Evolutionary conservation across 2,797 vertebrate genomes (phyloP).

Genomic region (Hapalemur alaotrensis): DNA sequence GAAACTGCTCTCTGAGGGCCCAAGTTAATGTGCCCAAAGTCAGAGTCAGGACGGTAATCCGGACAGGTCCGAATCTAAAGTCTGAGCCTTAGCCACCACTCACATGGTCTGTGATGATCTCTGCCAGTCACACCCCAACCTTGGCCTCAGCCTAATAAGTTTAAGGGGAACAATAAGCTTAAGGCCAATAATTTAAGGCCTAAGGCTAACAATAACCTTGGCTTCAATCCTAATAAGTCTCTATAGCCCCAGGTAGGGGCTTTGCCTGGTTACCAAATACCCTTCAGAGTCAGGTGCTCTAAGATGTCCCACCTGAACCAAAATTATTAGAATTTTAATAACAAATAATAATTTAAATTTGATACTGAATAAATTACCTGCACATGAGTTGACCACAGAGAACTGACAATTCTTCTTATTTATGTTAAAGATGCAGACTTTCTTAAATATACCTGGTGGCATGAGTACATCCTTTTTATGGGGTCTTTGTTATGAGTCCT

Average conservation of each 20-base stretch:
- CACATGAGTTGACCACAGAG: neutral
- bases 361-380: neutral
- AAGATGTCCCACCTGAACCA: neutral
- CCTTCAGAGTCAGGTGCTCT: neutral
- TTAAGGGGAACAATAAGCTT: neutral
- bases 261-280: neutral
- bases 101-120: neutral
- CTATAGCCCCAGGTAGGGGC: no score
- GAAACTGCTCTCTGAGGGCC: neutral
- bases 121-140: neutral
- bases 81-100: neutral
- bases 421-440: neutral
- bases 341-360: conserved; percentile 19
- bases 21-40: neutral
- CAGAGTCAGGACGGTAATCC: neutral
- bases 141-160: neutral
- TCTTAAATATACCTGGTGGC: neutral
- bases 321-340: conserved; percentile 3
- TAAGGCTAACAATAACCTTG: neutral
- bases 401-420: conserved; percentile 9
- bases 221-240: neutral
- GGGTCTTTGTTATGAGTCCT: conserved; percentile 32
- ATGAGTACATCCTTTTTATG: neutral
- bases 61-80: neutral
- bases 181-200: neutral